Evolutionary conservation across 2,888 invertebrate species (phyloP).

Genomic region (Aleiodes alternator): DNA sequence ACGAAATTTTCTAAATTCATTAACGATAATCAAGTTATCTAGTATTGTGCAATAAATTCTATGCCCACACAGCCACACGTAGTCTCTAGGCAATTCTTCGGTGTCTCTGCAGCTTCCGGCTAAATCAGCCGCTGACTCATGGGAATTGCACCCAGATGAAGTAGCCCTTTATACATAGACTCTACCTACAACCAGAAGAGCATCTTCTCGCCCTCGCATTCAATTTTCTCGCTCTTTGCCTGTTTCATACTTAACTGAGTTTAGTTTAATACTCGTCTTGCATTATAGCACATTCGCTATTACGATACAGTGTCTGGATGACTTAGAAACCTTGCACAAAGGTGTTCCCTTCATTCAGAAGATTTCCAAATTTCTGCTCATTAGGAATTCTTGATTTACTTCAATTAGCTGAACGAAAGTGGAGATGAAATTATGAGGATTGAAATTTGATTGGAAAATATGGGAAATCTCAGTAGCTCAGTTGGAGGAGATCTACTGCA

Average conservation of each 20-base stretch:
- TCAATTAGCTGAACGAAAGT: no score
- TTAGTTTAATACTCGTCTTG: conserved; percentile 1
- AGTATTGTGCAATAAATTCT: conserved; percentile 21
- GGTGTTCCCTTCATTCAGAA: no score
- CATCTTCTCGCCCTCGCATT: conserved; percentile 16
- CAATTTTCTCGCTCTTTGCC: conserved; percentile 14
- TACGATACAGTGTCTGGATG: no score
- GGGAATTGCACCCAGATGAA: conserved; percentile 20
- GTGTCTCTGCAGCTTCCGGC: conserved; percentile 20
- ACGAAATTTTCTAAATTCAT: neutral
- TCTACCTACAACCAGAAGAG: conserved; percentile 19
- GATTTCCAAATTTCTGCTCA: no score
- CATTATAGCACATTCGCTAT: neutral
- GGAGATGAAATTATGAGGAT: no score
- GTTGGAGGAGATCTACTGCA: no score
- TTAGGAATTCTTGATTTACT: no score
- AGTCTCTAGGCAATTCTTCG: conserved; percentile 1
- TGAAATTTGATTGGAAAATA: no score
- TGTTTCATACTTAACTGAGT: conserved; percentile 4
- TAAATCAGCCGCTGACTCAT: conserved; percentile 25
- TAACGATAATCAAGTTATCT: conserved; percentile 8
- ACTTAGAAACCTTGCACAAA: no score
- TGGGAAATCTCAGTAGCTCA: no score
- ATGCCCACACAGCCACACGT: neutral
- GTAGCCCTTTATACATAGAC: conserved; percentile 1